Conservation (phyloP, 1,140 invertebrate genomes). For the Lutraria rhynchaena region DNA sequence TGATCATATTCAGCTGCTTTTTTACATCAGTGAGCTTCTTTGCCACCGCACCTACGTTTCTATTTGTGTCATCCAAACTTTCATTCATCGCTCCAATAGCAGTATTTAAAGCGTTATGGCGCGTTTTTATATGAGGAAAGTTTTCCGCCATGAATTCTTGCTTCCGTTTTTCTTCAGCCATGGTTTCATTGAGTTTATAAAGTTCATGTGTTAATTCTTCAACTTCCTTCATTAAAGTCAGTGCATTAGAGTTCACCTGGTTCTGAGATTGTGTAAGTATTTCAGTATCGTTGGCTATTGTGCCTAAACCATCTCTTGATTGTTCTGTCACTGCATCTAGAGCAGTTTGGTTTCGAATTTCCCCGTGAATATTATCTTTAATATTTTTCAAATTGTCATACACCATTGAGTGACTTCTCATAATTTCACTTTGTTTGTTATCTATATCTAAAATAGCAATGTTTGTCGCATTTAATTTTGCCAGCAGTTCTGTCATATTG, state of each 20-base stretch:
- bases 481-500: constrained; percentile 2
- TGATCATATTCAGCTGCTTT: constrained; percentile 7
- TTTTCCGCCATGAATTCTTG: constrained; percentile 34
- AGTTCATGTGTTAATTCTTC: constrained; percentile 1
- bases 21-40: constrained; percentile 6
- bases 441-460: not conserved
- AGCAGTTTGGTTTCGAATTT: not conserved
- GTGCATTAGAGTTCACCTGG: not conserved
- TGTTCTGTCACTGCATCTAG: constrained; percentile 2
- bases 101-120: constrained; percentile 16
- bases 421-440: not conserved
- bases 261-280: not conserved
- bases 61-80: constrained; percentile 2
- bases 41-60: not conserved
- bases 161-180: constrained; percentile 44
- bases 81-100: not conserved
- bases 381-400: not conserved
- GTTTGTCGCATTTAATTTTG: not conserved
- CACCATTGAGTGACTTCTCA: not conserved
- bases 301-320: not conserved
- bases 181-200: constrained; percentile 32
- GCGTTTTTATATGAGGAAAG: constrained; percentile 28
- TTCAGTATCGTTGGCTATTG: not conserved
- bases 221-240: not conserved
- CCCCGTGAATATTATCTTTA: not conserved